phyloP scores from a whole-genome alignment of 2,888 invertebrate species.

The Apantesis nais region DNA sequence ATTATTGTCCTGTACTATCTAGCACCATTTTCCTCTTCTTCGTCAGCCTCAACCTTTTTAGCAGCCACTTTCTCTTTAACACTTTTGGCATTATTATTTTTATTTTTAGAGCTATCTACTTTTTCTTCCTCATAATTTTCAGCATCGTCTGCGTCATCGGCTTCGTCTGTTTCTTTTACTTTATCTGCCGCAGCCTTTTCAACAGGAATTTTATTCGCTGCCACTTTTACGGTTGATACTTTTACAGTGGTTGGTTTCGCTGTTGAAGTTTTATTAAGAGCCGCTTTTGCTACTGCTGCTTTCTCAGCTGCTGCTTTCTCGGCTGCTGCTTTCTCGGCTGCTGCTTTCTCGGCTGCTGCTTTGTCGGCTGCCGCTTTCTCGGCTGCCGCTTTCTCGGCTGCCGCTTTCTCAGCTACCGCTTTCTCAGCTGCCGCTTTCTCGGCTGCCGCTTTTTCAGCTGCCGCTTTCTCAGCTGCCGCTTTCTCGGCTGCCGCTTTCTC shows the following conservation, averaged over 20 bases:
- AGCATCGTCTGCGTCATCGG: conserved; percentile 23
- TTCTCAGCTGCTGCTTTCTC: too few relatives aligned
- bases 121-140: conserved; percentile 24
- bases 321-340: conserved; percentile 10
- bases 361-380: neutral
- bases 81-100: neutral
- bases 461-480: conserved; percentile 5
- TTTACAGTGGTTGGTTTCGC: too few relatives aligned
- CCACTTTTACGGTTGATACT: neutral
- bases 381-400: conserved; percentile 1
- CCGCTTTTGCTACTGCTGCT: too few relatives aligned
- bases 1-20: conserved; percentile 73
- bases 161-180: conserved; percentile 10
- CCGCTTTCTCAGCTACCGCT: conserved; percentile 11
- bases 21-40: conserved; percentile 61
- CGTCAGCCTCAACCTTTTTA: conserved; percentile 20
- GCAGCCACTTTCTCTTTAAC: conserved; percentile 13
- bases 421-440: conserved; percentile 14
- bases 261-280: too few relatives aligned
- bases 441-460: conserved; percentile 11
- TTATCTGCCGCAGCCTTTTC: neutral
- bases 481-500: neutral
- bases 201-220: neutral
- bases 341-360: neutral
- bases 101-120: conserved; percentile 7